These are phyloP conservation scores for Phylloscopus whistleri DNA, from an alignment of 2,113 vertebrate genomes.

Conservation along the genomic window DNA sequence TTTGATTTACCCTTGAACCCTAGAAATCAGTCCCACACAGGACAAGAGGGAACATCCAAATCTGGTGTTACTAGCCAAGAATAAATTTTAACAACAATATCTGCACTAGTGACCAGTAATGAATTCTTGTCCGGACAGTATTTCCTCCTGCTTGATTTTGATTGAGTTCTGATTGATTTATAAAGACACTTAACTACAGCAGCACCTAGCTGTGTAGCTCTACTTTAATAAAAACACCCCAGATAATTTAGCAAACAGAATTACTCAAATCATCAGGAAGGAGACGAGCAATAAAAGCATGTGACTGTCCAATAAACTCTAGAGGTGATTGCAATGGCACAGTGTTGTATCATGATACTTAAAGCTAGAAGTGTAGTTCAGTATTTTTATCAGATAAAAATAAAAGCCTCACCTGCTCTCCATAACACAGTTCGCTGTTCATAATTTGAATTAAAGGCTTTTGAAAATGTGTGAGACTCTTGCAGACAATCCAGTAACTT, in stretches of 20 bases:
- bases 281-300: neutral
- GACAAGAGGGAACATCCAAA: neutral
- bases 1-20: slow-evolving; percentile 99
- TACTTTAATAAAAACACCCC: neutral
- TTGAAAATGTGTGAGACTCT: slow-evolving; percentile 94
- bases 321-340: neutral
- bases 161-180: neutral
- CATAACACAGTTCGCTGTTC: slow-evolving; percentile 94
- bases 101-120: neutral
- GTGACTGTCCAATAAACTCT: neutral
- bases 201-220: neutral
- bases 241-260: neutral
- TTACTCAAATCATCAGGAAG: neutral
- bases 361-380: neutral
- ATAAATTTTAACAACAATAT: neutral
- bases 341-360: neutral
- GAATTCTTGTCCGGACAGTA: neutral
- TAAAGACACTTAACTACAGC: neutral
- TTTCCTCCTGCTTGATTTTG: neutral
- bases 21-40: slow-evolving; percentile 49
- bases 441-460: slow-evolving; percentile 96
- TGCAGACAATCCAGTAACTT: slow-evolving; percentile 94
- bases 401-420: slow-evolving; percentile 84
- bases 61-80: neutral
- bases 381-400: neutral